Evolutionary conservation across 2,113 vertebrate species (phyloP).

Genomic region (Azemiops feae): DNA sequence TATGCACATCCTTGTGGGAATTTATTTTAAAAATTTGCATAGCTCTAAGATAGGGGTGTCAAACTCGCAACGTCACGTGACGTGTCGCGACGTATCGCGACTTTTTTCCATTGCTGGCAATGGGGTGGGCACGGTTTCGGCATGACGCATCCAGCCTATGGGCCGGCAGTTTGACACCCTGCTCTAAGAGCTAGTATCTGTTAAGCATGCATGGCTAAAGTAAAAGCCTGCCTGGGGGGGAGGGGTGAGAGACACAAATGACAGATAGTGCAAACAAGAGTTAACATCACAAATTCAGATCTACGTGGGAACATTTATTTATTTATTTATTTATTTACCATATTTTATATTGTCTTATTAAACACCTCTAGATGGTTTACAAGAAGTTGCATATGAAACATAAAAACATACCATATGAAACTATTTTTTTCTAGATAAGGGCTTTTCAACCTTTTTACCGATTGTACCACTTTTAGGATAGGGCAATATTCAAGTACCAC

Average conservation of each 20-base stretch:
- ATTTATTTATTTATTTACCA: neutral
- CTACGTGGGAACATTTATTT: neutral
- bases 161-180: too few species aligned
- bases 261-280: neutral
- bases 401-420: neutral
- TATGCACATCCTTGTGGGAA: neutral
- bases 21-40: neutral
- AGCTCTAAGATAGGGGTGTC: neutral
- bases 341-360: neutral
- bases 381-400: neutral
- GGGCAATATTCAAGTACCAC: too few species aligned
- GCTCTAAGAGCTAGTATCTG: neutral
- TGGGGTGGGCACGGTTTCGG: too few species aligned
- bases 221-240: neutral
- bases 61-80: too few species aligned
- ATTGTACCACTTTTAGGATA: too few species aligned
- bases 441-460: too few species aligned
- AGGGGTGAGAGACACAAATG: neutral
- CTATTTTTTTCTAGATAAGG: neutral
- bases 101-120: too few species aligned
- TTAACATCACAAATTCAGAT: neutral
- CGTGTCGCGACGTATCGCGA: too few species aligned
- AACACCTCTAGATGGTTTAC: neutral
- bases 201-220: neutral
- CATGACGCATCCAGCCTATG: too few species aligned